A percentile compares a stretch with the other conserved stretches of the same genome.
Evolutionary conservation across 1,140 invertebrate genomes (phyloP).

Genomic region (Berghia stephanieae): DNA sequence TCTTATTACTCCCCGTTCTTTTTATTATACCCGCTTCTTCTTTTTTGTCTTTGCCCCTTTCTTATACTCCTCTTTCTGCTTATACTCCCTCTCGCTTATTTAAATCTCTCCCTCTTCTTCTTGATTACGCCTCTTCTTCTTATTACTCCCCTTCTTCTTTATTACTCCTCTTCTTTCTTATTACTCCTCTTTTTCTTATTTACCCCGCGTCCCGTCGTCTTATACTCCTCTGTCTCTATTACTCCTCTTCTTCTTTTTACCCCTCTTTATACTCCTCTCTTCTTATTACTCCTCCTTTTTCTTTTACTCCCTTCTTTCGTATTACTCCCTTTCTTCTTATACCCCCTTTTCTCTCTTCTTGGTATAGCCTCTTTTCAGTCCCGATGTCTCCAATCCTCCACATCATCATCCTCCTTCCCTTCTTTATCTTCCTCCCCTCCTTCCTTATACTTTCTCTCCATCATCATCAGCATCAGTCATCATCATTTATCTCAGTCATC

Average conservation of each 20-base stretch:
- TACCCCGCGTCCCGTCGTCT: not conserved
- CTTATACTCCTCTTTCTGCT: not conserved
- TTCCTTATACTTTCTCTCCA: too few relatives aligned
- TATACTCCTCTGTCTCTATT: not conserved
- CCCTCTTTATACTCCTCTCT: not conserved
- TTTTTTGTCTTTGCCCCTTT: not conserved
- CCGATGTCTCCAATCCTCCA: too few relatives aligned
- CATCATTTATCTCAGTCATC: too few relatives aligned
- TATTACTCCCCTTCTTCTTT: not conserved
- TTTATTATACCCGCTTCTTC: not conserved
- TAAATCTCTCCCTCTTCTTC: not conserved
- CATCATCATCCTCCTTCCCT: too few relatives aligned
- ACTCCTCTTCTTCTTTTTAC: slow-evolving; percentile 8
- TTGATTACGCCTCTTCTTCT: not conserved
- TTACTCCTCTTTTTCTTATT: not conserved
- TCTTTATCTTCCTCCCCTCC: too few relatives aligned
- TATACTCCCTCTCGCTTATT: not conserved
- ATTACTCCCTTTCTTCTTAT: too few relatives aligned
- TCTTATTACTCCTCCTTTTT: not conserved
- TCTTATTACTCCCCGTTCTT: not conserved
- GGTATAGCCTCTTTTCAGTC: too few relatives aligned
- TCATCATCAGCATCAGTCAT: too few relatives aligned
- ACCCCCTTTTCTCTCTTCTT: too few relatives aligned
- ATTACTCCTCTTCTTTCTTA: not conserved
- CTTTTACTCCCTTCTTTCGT: too few relatives aligned